Base-by-base conservation (phyloP, 2,113 vertebrate species). In the Labrus mixtus region DNA sequence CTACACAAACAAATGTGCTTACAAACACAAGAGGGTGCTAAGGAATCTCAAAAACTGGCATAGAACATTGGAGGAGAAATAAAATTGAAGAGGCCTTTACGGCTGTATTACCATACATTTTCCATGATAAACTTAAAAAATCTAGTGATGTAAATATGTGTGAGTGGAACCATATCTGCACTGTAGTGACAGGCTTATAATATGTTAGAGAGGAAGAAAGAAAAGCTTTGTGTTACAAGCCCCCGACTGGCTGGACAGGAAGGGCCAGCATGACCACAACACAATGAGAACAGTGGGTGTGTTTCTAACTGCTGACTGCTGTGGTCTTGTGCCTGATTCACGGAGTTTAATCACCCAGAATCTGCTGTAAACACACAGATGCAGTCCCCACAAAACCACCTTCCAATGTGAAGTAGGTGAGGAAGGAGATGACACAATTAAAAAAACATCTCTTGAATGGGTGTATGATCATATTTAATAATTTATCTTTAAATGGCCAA, bases 231-330 rank as follows among this genome's bases (percentile, higher is more conserved):
- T 64, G 33, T 50, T 50, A 68, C 63, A 71, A 43, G 25, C 12
- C 69, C 69, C 41, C 2, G 43, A 76, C 62, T 60, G 55, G 63
- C 80, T 63, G 66, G 50, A 76, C 76, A 78, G 69, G 76, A 87
- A 82, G 29, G 63, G 45, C 64, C 68, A 73, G 43, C 37, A 50
- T 37, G 61, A 39, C n/a, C 41, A 37, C n/a, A 54, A 46, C 70
- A 67, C 56, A 71, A 60, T 76, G 74, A 64, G 25, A 68, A 45
- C 46, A 64, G 20, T 61, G 58, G 62, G 56, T 56, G 73, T 78
- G 69, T 82, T 70, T 37, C 12, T 66, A 36, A 39, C 22, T 16
- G 5, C 36, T 36, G 37, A 54, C 41, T 33, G 29, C 15, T 46
- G 73, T 25, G 46, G 61, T 59, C 67, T 55, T 8, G 12, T 22